Percentiles rank a stretch among this genome's conserved stretches.
These are phyloP conservation scores for Urosaurus nigricauda DNA, from an alignment of 2,797 vertebrate species.

Conservation along the genomic window DNA sequence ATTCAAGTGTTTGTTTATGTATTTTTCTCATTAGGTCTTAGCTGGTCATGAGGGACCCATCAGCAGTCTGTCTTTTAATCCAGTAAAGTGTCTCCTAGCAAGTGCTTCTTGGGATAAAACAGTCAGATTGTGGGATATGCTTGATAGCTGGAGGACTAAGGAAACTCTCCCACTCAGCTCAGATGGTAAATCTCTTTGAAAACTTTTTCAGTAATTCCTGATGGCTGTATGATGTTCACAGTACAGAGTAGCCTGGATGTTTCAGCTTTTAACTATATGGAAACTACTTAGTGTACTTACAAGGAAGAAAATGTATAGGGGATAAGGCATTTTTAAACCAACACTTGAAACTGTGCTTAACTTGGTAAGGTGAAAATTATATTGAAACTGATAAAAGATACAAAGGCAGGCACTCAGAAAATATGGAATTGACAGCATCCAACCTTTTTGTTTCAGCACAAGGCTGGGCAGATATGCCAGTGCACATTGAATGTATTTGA, in stretches of 20 bases:
- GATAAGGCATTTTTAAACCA: background rate
- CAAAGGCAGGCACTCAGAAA: background rate
- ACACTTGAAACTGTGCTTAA: no score
- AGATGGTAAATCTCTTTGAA: slow-evolving; percentile 84
- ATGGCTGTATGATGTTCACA: background rate
- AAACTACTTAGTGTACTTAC: background rate
- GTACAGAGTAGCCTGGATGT: background rate
- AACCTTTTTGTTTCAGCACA: background rate
- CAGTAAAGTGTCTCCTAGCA: slow-evolving; percentile 89
- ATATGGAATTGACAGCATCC: background rate
- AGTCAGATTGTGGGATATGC: slow-evolving; percentile 94
- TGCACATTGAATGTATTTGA: background rate
- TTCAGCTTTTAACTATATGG: background rate
- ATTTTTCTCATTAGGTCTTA: slow-evolving; percentile 82
- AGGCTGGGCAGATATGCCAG: background rate
- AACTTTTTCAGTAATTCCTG: slow-evolving; percentile 1
- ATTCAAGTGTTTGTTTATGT: background rate
- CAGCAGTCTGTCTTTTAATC: slow-evolving; percentile 92
- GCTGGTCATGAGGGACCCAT: slow-evolving; percentile 94
- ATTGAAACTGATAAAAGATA: background rate
- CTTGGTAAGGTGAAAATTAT: background rate
- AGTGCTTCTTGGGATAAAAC: slow-evolving; percentile 96
- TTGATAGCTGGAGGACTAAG: slow-evolving; percentile 95
- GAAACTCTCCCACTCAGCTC: slow-evolving; percentile 87
- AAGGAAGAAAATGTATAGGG: background rate